These are phyloP conservation scores for Tetrapedia diversipes DNA, from an alignment of 2,888 invertebrate species.

Conservation along the genomic window DNA sequence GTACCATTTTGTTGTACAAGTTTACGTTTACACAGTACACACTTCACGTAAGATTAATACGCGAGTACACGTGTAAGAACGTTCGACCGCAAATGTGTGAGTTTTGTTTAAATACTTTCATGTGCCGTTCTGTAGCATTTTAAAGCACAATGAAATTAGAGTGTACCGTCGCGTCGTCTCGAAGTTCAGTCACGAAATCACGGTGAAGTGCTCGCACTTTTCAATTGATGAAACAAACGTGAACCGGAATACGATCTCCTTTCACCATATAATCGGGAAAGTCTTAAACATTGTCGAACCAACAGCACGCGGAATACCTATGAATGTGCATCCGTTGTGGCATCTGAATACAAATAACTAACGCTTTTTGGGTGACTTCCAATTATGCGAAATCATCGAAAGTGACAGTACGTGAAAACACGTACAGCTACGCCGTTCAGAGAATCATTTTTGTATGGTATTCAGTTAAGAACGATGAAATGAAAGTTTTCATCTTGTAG, in stretches of 20 bases:
- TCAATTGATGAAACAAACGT: conserved; percentile 48
- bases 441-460: too few relatives aligned
- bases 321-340: conserved; percentile 35
- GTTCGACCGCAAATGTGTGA: background rate
- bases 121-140: background rate
- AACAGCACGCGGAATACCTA: conserved; percentile 39
- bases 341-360: conserved; percentile 44
- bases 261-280: conserved; percentile 56
- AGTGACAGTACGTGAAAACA: conserved; percentile 47
- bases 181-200: conserved; percentile 46
- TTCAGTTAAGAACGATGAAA: background rate
- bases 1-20: too few relatives aligned
- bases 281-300: conserved; percentile 46
- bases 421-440: too few relatives aligned
- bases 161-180: conserved; percentile 28
- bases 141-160: conserved; percentile 15
- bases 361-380: conserved; percentile 48
- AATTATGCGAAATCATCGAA: conserved; percentile 60
- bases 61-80: too few relatives aligned
- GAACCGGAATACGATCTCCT: conserved; percentile 51
- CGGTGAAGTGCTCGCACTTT: conserved; percentile 36
- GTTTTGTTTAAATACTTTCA: background rate
- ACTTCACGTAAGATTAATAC: too few relatives aligned
- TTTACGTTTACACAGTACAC: too few relatives aligned
- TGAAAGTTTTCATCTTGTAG: too few relatives aligned